These are phyloP conservation scores for Parnassius smintheus DNA, from an alignment of 2,888 invertebrate genomes.

Conservation along the genomic window DNA sequence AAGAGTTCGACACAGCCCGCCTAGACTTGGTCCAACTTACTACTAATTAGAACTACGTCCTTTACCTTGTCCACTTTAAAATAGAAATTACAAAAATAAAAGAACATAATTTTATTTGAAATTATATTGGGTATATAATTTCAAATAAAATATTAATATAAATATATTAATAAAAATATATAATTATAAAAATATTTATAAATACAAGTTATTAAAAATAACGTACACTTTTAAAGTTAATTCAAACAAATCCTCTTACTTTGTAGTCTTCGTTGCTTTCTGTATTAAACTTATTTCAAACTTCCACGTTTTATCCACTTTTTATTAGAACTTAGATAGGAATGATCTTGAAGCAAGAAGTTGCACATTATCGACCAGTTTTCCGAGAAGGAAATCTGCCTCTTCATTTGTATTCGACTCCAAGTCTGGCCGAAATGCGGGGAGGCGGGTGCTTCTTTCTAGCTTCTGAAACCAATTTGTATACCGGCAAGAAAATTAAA, in stretches of 20 bases:
- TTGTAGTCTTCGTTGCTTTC: background rate
- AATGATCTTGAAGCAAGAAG: constrained; percentile 16
- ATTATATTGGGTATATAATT: constrained; percentile 9
- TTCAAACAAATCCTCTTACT: constrained; percentile 11
- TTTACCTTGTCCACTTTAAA: constrained; percentile 39
- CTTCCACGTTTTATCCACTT: constrained; percentile 12
- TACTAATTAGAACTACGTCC: constrained; percentile 61
- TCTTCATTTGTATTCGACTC: constrained; percentile 75
- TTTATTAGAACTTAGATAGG: constrained; percentile 15
- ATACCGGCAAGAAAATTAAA: constrained; percentile 73
- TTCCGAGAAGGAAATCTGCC: constrained; percentile 58
- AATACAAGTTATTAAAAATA: background rate
- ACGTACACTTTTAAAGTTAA: background rate
- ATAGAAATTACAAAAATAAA: constrained; percentile 14
- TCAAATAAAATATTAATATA: no score
- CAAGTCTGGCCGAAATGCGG: constrained; percentile 56
- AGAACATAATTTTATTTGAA: constrained; percentile 14
- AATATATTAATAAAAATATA: no score
- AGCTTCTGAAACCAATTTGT: constrained; percentile 75
- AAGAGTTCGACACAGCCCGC: constrained; percentile 62
- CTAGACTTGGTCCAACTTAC: constrained; percentile 48
- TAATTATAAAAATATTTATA: no score
- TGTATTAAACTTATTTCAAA: constrained; percentile 7
- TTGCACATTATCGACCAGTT: constrained; percentile 62
- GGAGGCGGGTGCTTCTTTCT: constrained; percentile 64